These are phyloP conservation scores for Plutella xylostella DNA, from an alignment of 2,888 invertebrate species.

Conservation along the genomic window DNA sequence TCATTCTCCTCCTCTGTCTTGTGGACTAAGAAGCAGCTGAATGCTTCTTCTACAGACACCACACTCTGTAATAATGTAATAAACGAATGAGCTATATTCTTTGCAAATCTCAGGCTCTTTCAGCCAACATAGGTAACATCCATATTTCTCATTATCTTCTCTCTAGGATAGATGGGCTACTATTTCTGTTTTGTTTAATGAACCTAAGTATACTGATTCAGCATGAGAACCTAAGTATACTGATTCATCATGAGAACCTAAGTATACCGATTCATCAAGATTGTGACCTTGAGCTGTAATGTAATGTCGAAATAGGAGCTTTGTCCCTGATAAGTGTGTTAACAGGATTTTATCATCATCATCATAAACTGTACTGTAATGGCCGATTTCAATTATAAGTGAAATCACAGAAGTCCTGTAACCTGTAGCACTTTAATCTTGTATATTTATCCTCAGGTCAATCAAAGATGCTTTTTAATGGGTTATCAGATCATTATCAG, in stretches of 20 bases:
- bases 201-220: not conserved
- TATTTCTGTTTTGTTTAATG: not conserved
- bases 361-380: too few species aligned
- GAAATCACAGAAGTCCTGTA: too few species aligned
- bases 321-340: too few species aligned
- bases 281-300: too few species aligned
- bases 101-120: not conserved
- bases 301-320: too few species aligned
- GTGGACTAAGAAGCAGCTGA: constrained; percentile 88
- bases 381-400: too few species aligned
- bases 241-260: not conserved
- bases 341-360: too few species aligned
- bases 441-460: too few species aligned
- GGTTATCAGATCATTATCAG: too few species aligned
- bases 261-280: not conserved
- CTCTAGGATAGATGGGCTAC: not conserved
- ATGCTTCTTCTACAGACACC: constrained; percentile 89
- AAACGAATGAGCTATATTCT: constrained; percentile 3
- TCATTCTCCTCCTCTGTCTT: constrained; percentile 77
- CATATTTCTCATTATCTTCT: not conserved
- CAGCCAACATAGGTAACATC: not conserved
- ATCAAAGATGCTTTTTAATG: too few species aligned
- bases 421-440: too few species aligned
- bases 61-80: constrained; percentile 75
- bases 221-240: not conserved